Evolutionary conservation across 2,888 invertebrate species (phyloP), one percentile per base, ranked within the genome.

Genomic region (Cheilosia vernalis): DNA sequence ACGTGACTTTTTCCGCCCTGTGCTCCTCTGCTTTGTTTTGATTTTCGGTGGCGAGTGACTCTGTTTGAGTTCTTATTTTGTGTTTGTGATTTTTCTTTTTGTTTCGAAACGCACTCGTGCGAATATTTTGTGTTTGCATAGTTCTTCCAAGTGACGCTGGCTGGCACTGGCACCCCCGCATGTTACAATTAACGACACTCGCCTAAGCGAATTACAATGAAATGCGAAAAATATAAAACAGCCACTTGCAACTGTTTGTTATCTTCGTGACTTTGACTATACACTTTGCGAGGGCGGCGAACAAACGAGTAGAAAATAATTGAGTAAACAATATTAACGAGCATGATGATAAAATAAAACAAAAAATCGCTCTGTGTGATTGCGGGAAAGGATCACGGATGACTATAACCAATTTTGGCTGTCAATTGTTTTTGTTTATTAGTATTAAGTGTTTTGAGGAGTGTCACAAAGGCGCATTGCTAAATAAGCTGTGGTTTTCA

Each of bases 1-100:
- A 40, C 21, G 37, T 67, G 15, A 44, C 5, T 58, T 24, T 70
- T 2, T 15, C 19, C 51, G n/a, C 13, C 27, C 53, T 49, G 66
- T 73, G 44, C 64, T 53, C 61, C 42, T 21, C 40, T 55, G 73
- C 69, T 67, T 74, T 73, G 67, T 74, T 80, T 80, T 80, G 72
- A 53, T 79, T 66, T 53, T 73, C 19, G 21, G 55, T 69, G 44
- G 44, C 56, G 17, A 69, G 56, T 37, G 17, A 49, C 49, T 64
- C 27, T 53, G 17, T 60, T 70, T 60, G 37, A 37, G 15, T 56
- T 24, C 21, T 40, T 33, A 4, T 33, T 63, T 33, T 21, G 6
- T 33, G 37, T 58, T 33, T 58, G 19, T 37, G 60, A 13, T 49
- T 9, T 2, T 24, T n/a, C n/a, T 24, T 27, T 30, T 58, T 58